phyloP scores from a whole-genome alignment of 2,113 vertebrate species.

The Danionella cerebrum region DNA sequence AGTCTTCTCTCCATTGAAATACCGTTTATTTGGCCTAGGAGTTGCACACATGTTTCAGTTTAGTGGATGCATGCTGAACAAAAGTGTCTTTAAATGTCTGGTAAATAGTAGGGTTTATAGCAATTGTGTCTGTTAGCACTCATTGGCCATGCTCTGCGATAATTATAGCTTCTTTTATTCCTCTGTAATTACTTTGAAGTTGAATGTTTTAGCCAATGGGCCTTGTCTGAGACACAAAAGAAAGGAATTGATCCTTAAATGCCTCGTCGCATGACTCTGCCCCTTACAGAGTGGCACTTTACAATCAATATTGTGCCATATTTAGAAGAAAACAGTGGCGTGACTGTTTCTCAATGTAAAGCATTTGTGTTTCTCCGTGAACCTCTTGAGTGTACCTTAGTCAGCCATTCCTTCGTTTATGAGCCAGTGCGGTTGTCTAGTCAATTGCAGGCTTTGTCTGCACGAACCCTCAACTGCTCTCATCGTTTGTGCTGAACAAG shows the following conservation, averaged over 20 bases:
- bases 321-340: neutral
- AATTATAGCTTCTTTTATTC: neutral
- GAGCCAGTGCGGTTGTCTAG: neutral
- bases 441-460: neutral
- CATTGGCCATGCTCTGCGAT: neutral
- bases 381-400: neutral
- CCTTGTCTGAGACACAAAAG: neutral
- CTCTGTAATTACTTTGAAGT: neutral
- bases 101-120: no score
- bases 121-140: no score
- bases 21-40: no score
- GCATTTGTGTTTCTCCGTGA: neutral
- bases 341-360: neutral
- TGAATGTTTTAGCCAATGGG: neutral
- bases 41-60: no score
- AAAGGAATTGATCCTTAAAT: neutral
- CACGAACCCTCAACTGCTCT: neutral
- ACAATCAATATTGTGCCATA: neutral
- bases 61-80: no score
- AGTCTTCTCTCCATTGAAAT: no score
- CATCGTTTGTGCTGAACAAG: conserved; percentile 11
- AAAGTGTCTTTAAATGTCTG: no score
- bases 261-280: neutral
- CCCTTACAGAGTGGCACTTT: neutral
- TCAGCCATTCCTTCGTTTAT: neutral